Evolutionary conservation across 1,140 invertebrate genomes (phyloP), one percentile per base, ranked within the genome.

Genomic region (Drosophila sproati): DNA sequence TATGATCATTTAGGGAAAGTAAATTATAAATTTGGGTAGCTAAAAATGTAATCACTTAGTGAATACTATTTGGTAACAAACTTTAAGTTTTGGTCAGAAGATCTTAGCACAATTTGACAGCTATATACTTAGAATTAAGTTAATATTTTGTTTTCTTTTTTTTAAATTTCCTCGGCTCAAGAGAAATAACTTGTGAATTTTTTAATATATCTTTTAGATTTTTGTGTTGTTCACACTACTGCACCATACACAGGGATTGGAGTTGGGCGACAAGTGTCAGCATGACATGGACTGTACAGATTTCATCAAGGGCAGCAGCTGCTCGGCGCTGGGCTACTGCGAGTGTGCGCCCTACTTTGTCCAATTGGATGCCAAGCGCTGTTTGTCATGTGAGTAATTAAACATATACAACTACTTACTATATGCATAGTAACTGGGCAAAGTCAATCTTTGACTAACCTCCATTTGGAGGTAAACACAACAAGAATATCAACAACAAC

Each of bases 281-380:
- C 92, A 93, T 67, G 92, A 93, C 52, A 93, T 93, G 92, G 92
- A 93, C 73, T 93, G 92, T 69, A 92, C 92, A 55, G 92, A 93
- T 77, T 91, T 91, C 62, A 92, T 93, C 63, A 93, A 92, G 82
- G 91, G 91, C 63, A 92, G 91, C 68, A 78, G 80, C 67, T 93
- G 92, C 73, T 93, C 92, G 48, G 82, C 91, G 5, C 59, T 57
- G 67, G 95, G 95, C 51, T 93, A 93, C 80, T 96, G 95, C 91
- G 93, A 94, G 34, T 96, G 95, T 90, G 94, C 94, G 77, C 94
- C 95, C 32, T 96, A 95, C 83, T 95, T 94, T 86, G 95, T 95
- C 2, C 93, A 93, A 78, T 94, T 95, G 82, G 95, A 96, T 89
- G 93, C 92, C 47, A 95, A 95, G 28, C 93, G 92, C 39, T 96